Base-by-base conservation (phyloP, 2,888 invertebrate genomes). In the Tetranychus piercei region DNA sequence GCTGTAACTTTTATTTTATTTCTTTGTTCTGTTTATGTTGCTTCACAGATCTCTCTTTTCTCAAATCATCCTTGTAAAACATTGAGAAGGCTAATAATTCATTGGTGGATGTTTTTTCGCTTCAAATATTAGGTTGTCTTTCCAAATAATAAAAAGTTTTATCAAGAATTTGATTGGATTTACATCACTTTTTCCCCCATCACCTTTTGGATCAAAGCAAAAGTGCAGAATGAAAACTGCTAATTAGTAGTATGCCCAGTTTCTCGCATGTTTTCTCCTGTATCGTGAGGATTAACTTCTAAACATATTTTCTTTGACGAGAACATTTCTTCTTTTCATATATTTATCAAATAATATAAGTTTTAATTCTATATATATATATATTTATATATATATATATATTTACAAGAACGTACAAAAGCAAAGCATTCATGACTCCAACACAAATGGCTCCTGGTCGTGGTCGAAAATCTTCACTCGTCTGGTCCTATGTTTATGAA, bases 391-490 rank as follows among this genome's bases (percentile, higher is more conserved):
- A 34, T 34, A 34, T 34, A 34, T 34, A 34, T 34, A 34, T 34
- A 34, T 15, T 7, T 15, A 55, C 9, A 55, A 55, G 15, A 55
- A 55, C 55, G 55, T 55, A 55, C 55, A 55, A 55, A 55, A 15
- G 9, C 9, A 55, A 9, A 15, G 15, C 55, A 55, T 55, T 55
- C 15, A 55, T 55, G 55, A 55, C 55, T 55, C 55, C 55, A 55
- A 15, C 55, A 55, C 55, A 55, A 55, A 55, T 55, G 55, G 55
- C 55, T 55, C 55, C 55, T 55, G 55, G 55, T 55, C 55, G 55
- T 55, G 55, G 55, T 55, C 55, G 55, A 55, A 55, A 55, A 55
- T 55, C 55, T 55, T 55, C 55, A 55, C 55, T 55, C 55, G 55
- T 55, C 15, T 55, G 55, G 55, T 55, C 55, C 15, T 55, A 55